Base-by-base conservation (phyloP, 2,888 invertebrate species). In the Callosobruchus maculatus region DNA sequence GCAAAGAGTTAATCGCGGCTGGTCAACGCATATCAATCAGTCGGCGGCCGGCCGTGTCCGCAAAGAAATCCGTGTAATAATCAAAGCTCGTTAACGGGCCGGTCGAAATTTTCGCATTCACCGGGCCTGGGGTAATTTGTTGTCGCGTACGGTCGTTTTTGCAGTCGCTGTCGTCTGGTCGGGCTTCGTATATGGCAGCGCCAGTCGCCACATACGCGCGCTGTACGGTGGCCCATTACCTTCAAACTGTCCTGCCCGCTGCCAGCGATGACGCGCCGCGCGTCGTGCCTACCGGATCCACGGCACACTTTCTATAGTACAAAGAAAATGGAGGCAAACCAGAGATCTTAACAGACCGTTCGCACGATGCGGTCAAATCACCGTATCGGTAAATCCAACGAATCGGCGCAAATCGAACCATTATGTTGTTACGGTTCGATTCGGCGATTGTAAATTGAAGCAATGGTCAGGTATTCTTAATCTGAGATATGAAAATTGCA, bases 131-230 rank as follows among this genome's bases (percentile, higher is more conserved):
- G 49, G 49, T 49, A 49, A 49, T 49, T 49, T 49, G 49, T 49
- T 49, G 49, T 49, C 49, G 49, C 49, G 49, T 49, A 49, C 49
- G 49, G 49, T 18, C 13, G 49, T 49, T 49, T 49, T 49, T 49
- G 49, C 49, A 1, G 13, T 49, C 13, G 7, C n/a, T n/a, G n/a
- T n/a, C n/a, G n/a, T n/a, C n/a, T n/a, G n/a, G n/a, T n/a, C n/a
- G 49, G 49, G 7, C 74, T 26, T 72, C 74, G 20, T 80, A 81
- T 82, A 82, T 81, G 81, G 82, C 78, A 82, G 80, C 79, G 77
- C 75, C 77, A 49, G 49, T 49, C 49, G 49, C 13, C 49, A 49
- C 9, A 13, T 18, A 13, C 49, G 9, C 4, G 49, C 49, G 13
- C 7, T 13, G 13, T 13, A 7, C 49, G 49, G 49, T 18, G 49